phyloP scores from a whole-genome alignment of 2,888 invertebrate species.

The Laspeyria flexula region DNA sequence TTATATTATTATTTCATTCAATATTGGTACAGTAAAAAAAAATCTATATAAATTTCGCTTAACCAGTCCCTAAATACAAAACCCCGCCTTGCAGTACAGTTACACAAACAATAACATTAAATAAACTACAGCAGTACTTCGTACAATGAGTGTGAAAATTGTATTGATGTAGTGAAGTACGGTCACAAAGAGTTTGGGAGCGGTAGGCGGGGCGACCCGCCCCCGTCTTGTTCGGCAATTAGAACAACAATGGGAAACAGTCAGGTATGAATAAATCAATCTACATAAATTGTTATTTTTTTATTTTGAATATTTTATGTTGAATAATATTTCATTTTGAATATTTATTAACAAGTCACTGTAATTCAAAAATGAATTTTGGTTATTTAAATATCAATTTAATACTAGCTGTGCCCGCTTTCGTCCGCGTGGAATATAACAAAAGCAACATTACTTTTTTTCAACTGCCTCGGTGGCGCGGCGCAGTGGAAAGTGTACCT shows the following conservation, averaged over 20 bases:
- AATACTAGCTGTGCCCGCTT: too few relatives aligned
- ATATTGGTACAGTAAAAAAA: too few relatives aligned
- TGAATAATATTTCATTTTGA: too few relatives aligned
- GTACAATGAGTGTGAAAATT: conserved; percentile 60
- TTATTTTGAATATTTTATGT: neutral
- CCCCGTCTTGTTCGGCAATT: conserved; percentile 74
- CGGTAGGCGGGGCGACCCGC: conserved; percentile 76
- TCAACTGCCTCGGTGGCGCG: too few relatives aligned
- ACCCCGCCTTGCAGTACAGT: conserved; percentile 60
- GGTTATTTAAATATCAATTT: neutral
- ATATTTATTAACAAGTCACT: conserved; percentile 1
- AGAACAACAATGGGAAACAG: conserved; percentile 63
- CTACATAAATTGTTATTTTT: conserved; percentile 45
- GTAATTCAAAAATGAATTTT: too few relatives aligned
- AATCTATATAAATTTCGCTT: neutral
- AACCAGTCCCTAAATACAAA: conserved; percentile 25
- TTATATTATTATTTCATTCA: too few relatives aligned
- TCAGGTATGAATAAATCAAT: conserved; percentile 73
- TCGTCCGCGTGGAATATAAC: too few relatives aligned
- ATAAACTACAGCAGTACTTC: conserved; percentile 66
- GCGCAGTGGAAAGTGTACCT: too few relatives aligned
- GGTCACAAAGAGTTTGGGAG: conserved; percentile 67
- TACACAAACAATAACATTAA: conserved; percentile 77
- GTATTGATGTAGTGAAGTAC: conserved; percentile 61
- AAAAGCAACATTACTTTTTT: too few relatives aligned